A percentile compares a stretch with the other conserved stretches of the same genome.
Evolutionary conservation across 2,888 invertebrate species (phyloP).

Genomic region (Sphaerophoria rueppellii): DNA sequence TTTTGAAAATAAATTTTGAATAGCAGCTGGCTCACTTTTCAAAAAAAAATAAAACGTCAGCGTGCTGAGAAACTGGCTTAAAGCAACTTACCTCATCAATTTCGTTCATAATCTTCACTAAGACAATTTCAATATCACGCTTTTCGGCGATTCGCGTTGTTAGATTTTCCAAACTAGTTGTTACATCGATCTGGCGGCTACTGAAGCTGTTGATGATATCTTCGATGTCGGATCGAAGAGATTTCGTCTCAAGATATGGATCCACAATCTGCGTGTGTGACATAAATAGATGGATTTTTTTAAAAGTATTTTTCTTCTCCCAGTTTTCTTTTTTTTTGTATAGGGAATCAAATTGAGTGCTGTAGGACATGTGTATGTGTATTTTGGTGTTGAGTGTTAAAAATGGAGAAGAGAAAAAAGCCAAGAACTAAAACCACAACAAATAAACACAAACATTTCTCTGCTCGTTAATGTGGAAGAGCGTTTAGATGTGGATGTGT

Average conservation of each 20-base stretch:
- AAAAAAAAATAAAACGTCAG: neutral
- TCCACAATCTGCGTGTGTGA: slow-evolving; percentile 84
- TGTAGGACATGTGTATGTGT: slow-evolving; percentile 60
- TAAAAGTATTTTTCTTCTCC: neutral
- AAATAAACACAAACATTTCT: slow-evolving; percentile 29
- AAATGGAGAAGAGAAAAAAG: slow-evolving; percentile 55
- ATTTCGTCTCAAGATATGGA: slow-evolving; percentile 87
- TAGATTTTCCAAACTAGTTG: slow-evolving; percentile 88
- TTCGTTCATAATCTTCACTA: slow-evolving; percentile 85
- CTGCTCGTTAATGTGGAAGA: slow-evolving; percentile 9
- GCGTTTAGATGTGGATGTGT: neutral
- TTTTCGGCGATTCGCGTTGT: slow-evolving; percentile 86
- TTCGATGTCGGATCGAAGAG: slow-evolving; percentile 87
- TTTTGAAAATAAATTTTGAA: neutral
- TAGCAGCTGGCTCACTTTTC: neutral
- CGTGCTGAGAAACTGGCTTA: neutral
- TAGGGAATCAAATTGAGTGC: slow-evolving; percentile 62
- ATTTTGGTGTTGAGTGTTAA: slow-evolving; percentile 32
- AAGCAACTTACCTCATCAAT: slow-evolving; percentile 85
- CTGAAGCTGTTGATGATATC: slow-evolving; percentile 87
- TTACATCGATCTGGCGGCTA: slow-evolving; percentile 86
- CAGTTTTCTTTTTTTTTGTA: neutral
- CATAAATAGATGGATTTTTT: slow-evolving; percentile 76
- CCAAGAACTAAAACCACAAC: slow-evolving; percentile 13
- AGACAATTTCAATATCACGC: slow-evolving; percentile 83